Base-by-base conservation (phyloP, 2,113 vertebrate species). In the Nycticorax nycticorax region DNA sequence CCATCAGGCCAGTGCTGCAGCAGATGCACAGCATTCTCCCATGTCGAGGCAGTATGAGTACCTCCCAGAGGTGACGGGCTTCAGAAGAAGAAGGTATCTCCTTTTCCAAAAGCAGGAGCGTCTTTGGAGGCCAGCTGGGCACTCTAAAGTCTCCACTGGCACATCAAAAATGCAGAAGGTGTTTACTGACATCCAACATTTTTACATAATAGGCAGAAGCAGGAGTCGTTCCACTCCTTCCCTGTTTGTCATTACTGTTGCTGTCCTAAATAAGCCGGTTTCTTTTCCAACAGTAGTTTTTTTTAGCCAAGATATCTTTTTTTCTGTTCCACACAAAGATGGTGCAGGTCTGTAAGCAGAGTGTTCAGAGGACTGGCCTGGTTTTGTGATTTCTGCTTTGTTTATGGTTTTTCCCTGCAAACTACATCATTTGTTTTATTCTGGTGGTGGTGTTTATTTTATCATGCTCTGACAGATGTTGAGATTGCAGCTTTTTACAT, bases 21-120 rank as follows among this genome's bases (percentile, higher is more conserved):
- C 17, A 39, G 56, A 50, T 3, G 13, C 17, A 32, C 0, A 0
- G 6, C 3, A 3, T 50, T 81, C n/a, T 66, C 24, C 19, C 22
- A 57, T 0, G 0, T 7, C 0, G 0, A 75, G 17, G 14, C 32
- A 41, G 7, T 63, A n/a, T 13, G 56, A 75, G 8, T 20, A 57
- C n/a, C 35, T 60, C 50, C 23, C 59, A 62, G 48, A 57, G 23
- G 12, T 2, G 11, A 22, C 0, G 3, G 50, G 32, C 24, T 62
- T 59, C 3, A 1, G 22, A 48, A 50, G 8, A 86, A 19, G 7
- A 76, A 66, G 7, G 2, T 28, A 8, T n/a, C 32, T 72, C 22
- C 24, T 64, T 77, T 87, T 68, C 26, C 39, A 78, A 10, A 10
- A 52, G 22, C 64, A 90, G 26, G 8, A 82, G 13, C 12, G 67